phyloP scores from a whole-genome alignment of 1,140 invertebrate species.

The Macrocentrus cingulum region DNA sequence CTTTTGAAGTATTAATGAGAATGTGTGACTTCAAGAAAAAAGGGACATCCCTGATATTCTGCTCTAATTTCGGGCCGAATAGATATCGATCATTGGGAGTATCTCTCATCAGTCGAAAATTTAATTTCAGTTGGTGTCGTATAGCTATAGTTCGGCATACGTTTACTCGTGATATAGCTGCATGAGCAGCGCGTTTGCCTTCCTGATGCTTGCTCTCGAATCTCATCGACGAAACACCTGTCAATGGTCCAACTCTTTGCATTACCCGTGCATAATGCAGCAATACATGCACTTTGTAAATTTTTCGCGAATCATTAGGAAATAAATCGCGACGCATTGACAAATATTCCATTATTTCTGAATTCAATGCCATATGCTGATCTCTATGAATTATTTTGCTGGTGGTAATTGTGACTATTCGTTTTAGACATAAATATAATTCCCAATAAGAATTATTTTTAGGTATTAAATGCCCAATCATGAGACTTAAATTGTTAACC shows the following conservation, averaged over 20 bases:
- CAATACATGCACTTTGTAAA: constrained; percentile 36
- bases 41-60: no score
- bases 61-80: no score
- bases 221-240: constrained; percentile 32
- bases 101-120: constrained; percentile 24
- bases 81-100: neutral
- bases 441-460: constrained; percentile 31
- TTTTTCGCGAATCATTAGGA: constrained; percentile 32
- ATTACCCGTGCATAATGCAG: constrained; percentile 37
- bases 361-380: neutral
- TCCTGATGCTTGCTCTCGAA: constrained; percentile 40
- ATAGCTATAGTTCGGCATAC: constrained; percentile 16
- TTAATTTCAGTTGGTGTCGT: constrained; percentile 21
- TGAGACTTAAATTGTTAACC: constrained; percentile 32
- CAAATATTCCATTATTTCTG: constrained; percentile 24
- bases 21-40: no score
- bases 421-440: constrained; percentile 26
- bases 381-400: constrained; percentile 10
- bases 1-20: no score
- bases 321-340: constrained; percentile 22
- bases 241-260: constrained; percentile 29
- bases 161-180: constrained; percentile 11
- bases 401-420: constrained; percentile 27
- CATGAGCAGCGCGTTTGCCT: constrained; percentile 32
- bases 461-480: constrained; percentile 34